A percentile compares a stretch with the other conserved stretches of the same genome.
Evolutionary conservation across 2,797 vertebrate species (phyloP).

Genomic region (Lithobates pipiens): DNA sequence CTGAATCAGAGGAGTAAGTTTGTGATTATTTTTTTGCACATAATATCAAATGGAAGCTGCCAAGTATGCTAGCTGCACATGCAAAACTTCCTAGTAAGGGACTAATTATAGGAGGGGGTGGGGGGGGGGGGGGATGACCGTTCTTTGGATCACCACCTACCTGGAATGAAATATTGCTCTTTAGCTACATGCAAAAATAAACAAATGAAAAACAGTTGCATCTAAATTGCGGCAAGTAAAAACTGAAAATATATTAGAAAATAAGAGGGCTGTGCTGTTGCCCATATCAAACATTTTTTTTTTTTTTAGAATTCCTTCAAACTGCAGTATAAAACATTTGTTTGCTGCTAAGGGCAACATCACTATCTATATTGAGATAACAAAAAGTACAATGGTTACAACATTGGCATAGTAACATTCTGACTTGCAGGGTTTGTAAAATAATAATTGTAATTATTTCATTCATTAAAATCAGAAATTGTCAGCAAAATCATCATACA

Average conservation of each 20-base stretch:
- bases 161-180: slow-evolving; percentile 99
- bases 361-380: slow-evolving; percentile 4
- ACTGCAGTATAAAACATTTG: no score
- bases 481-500: not conserved
- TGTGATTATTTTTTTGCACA: not conserved
- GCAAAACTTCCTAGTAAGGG: slow-evolving; percentile 59
- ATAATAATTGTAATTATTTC: not conserved
- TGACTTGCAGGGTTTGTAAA: not conserved
- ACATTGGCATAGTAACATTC: not conserved
- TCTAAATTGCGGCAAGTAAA: slow-evolving; percentile 83
- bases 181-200: slow-evolving; percentile 88
- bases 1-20: not conserved
- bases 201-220: slow-evolving; percentile 76
- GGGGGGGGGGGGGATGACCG: slow-evolving; percentile 56
- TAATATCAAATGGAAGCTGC: not conserved
- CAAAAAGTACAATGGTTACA: not conserved
- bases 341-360: slow-evolving; percentile 70
- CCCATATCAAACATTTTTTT: not conserved
- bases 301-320: no score
- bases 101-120: slow-evolving; percentile 69
- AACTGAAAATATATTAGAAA: slow-evolving; percentile 29
- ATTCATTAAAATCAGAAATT: no score
- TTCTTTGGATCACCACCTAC: slow-evolving; percentile 84
- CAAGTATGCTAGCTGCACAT: slow-evolving; percentile 15
- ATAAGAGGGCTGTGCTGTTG: not conserved